phyloP scores from a whole-genome alignment of 2,113 vertebrate genomes.

The Poeciliopsis retropinna region DNA sequence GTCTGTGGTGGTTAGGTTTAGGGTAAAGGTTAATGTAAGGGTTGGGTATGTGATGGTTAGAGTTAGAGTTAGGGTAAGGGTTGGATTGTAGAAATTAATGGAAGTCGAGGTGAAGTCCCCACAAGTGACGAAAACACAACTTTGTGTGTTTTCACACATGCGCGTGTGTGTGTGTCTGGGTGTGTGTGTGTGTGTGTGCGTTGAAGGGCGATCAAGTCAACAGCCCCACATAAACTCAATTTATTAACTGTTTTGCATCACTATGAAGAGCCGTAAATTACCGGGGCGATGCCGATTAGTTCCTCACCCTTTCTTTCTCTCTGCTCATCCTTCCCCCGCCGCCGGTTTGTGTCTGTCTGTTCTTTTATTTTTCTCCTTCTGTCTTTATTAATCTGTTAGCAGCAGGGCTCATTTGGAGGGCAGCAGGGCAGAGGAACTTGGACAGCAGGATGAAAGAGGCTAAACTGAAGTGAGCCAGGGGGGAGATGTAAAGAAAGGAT shows the following conservation, averaged over 20 bases:
- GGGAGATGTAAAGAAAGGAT: background rate
- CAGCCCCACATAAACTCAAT: constrained; percentile 52
- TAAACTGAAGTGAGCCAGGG: constrained; percentile 26
- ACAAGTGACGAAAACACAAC: too few species aligned
- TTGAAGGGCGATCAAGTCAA: constrained; percentile 5
- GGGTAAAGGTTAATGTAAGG: too few species aligned
- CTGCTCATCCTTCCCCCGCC: background rate
- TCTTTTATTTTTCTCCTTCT: background rate
- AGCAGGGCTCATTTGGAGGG: constrained; percentile 38
- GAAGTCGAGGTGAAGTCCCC: too few species aligned
- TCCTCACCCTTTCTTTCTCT: constrained; percentile 8
- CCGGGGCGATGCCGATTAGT: constrained; percentile 25
- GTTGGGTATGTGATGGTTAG: too few species aligned
- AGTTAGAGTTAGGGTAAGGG: too few species aligned
- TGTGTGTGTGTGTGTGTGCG: background rate
- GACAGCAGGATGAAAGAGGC: constrained; percentile 39
- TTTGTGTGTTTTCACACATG: background rate
- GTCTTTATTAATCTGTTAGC: constrained; percentile 11
- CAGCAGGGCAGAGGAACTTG: constrained; percentile 42
- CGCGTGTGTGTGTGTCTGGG: background rate
- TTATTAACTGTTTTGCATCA: constrained; percentile 73
- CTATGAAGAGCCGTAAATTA: constrained; percentile 74
- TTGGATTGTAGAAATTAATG: too few species aligned
- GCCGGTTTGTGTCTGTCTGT: background rate
- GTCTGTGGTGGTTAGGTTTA: too few species aligned